Evolutionary conservation across 2,113 vertebrate genomes (phyloP), one percentile per base, ranked within the genome.

Genomic region (Chascanopsetta lugubris): DNA sequence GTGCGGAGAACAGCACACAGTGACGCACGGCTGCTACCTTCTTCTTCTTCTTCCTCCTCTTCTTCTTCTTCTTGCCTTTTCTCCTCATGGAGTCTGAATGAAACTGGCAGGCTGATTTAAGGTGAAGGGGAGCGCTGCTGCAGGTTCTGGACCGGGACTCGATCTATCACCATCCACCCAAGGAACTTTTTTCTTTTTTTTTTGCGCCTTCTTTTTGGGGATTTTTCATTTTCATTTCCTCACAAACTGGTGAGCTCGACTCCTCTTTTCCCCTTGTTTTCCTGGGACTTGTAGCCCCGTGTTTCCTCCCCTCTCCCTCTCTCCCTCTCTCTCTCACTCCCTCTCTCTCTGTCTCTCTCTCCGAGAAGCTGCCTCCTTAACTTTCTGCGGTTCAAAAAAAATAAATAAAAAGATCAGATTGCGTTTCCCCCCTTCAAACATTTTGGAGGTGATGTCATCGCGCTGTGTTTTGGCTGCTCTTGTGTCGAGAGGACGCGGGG

Each of bases 391-490:
- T 83, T 80, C n/a, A 63, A 79, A 78, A 78, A 88, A 91, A 89
- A 45, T 86, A 91, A 91, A 89, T 90, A 85, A 90, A 90, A 93
- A 87, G 82, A 88, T 92, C 89, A 84, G 85, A 92, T 92, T 89
- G 83, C 88, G 87, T 88, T 86, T 86, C 81, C 84, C 80, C 85
- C 85, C 79, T 90, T 87, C 83, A 90, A 92, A 90, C 87, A 88
- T 88, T 88, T 89, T 69, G 72, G 90, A 83, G 90, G 90, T 93
- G 92, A 93, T 93, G 90, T 93, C 90, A 92, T 90, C 89, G 85
- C 75, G 79, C 88, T 84, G 87, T 89, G 85, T 87, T 91, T 91
- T 91, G 89, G 83, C 90, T 90, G 89, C 79, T 89, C 80, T 92
- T 85, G 90, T 88, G 85, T 85, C 80, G 77, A 77, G 86, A 83